Evolutionary conservation across 2,888 invertebrate species (phyloP), one percentile per base, ranked within the genome.

Genomic region (Formica aserva): DNA sequence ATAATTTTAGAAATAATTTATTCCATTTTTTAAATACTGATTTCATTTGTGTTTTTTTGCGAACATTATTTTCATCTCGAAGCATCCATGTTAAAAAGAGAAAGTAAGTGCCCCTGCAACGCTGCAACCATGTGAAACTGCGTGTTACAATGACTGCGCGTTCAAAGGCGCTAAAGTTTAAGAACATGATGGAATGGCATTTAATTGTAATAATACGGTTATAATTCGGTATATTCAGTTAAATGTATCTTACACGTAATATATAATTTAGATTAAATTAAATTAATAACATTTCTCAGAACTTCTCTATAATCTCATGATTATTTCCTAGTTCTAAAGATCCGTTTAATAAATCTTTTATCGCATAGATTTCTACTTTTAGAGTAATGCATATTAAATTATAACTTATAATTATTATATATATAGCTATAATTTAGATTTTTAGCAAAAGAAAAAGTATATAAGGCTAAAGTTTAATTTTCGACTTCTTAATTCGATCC

Each of bases 121-220:
- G 75, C 65, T 29, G 84, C 88, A 88, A 88, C 88, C 86, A 35
- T 6, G 18, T 52, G 60, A 55, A 65, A 55, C 45, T 13, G 60
- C n/a, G 15, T 41, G 86, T 82, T 69, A 35, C 57, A 9, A 41
- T 18, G 35, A 52, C 55, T 55, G 83, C 84, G 41, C 38, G 13
- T 6, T 74, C 13, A 13, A 60, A 84, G 72, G 80, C 65, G 77
- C 9, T 26, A 26, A 11, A 38, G 3, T 41, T 26, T 38, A 29
- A 77, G 15, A 67, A 29, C 8, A 65, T 41, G 29, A 41, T 3
- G 8, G 18, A 32, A 26, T 22, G 11, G 26, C 38, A 32, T 57
- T 38, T 26, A 76, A 22, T 13, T 48, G 5, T 35, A 32, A 75
- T 32, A 2, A 75, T 22, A 26, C 29, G 1, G 11, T 60, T 29